Percentiles rank a stretch among this genome's conserved stretches.
These are phyloP conservation scores for Neotoxoptera formosana DNA, from an alignment of 1,140 invertebrate genomes.

Conservation along the genomic window DNA sequence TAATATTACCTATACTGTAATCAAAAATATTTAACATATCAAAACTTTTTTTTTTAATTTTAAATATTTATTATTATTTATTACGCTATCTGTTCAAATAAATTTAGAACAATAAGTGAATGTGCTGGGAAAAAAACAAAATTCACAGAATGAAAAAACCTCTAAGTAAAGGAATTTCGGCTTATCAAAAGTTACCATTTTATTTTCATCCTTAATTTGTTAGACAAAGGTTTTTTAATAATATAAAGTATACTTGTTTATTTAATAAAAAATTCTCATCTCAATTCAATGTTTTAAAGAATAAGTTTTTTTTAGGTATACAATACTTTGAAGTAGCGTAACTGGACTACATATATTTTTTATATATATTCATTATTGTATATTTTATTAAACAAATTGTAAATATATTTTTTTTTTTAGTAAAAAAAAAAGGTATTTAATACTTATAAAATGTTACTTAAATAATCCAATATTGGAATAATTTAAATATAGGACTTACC, in stretches of 20 bases:
- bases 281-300: background rate
- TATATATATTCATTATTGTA: too few species aligned
- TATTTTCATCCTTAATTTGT: background rate
- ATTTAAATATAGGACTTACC: slow-evolving; percentile 15
- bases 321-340: background rate
- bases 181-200: background rate
- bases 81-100: too few species aligned
- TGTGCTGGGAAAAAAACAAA: too few species aligned
- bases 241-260: background rate
- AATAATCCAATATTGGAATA: background rate
- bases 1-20: background rate
- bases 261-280: background rate
- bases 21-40: background rate
- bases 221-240: background rate
- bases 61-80: too few species aligned
- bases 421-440: background rate
- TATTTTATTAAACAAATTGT: too few species aligned
- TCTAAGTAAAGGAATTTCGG: too few species aligned
- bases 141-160: too few species aligned
- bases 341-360: too few species aligned
- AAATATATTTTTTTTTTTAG: too few species aligned
- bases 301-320: background rate
- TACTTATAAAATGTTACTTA: background rate
- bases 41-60: background rate
- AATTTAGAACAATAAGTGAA: too few species aligned